Percentiles rank a stretch among this genome's conserved stretches.
Evolutionary conservation across 2,797 vertebrate genomes (phyloP).

Genomic region (Anas bernieri): DNA sequence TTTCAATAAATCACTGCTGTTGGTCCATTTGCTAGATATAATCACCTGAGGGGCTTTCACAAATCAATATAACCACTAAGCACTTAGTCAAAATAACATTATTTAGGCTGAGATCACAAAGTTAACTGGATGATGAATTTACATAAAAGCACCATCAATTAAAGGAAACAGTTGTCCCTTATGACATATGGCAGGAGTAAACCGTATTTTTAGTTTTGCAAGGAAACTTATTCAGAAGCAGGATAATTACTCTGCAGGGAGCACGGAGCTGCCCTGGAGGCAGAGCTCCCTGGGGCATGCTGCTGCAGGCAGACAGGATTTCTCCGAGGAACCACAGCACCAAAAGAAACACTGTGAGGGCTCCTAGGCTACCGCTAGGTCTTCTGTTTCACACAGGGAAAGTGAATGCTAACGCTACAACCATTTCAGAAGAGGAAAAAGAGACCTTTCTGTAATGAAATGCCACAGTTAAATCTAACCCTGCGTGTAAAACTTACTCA

Average conservation of each 20-base stretch:
- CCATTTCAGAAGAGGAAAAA: not conserved
- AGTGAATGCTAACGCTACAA: not conserved
- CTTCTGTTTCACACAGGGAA: not conserved
- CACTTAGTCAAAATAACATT: conserved; percentile 63
- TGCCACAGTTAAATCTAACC: not conserved
- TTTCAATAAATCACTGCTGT: conserved; percentile 64
- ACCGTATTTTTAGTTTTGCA: conserved; percentile 23
- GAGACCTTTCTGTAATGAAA: not conserved
- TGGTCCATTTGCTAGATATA: conserved; percentile 52
- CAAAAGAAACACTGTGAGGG: accelerated
- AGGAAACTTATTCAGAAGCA: conserved; percentile 14
- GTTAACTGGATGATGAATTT: conserved; percentile 63
- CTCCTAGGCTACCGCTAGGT: not conserved
- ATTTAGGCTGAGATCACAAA: conserved; percentile 60
- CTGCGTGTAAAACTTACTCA: not conserved
- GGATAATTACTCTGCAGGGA: conserved; percentile 26
- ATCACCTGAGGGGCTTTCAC: conserved; percentile 38
- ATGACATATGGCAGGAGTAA: not conserved
- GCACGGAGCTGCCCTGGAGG: not conserved
- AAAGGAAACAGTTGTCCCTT: conserved; percentile 48
- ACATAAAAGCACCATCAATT: conserved; percentile 58
- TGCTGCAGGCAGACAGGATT: not conserved
- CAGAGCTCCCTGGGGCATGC: not conserved
- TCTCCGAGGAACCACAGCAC: not conserved
- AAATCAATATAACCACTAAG: conserved; percentile 66